Evolutionary conservation across 2,888 invertebrate genomes (phyloP).

Genomic region (Flabesymbios commensalis): DNA sequence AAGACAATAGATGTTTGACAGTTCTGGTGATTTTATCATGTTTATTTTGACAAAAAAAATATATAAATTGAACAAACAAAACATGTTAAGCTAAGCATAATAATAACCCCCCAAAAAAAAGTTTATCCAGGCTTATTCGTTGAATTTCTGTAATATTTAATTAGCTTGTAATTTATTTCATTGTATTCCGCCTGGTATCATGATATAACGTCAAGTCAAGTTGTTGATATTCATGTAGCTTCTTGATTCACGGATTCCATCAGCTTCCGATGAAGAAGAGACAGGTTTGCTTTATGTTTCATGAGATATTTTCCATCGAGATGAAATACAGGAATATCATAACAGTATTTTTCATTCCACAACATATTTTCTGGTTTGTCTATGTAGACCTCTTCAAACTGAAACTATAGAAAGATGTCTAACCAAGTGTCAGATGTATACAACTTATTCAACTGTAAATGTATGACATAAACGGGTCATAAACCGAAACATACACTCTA

Average conservation of each 20-base stretch:
- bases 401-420: slow-evolving; percentile 65
- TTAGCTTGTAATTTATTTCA: neutral
- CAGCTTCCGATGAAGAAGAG: slow-evolving; percentile 39
- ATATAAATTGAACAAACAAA: too few relatives aligned
- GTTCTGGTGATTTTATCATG: too few relatives aligned
- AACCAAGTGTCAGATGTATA: too few relatives aligned
- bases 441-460: too few relatives aligned
- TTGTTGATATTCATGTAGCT: too few relatives aligned
- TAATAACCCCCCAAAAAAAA: too few relatives aligned
- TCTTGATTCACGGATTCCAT: slow-evolving; percentile 6
- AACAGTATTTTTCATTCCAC: slow-evolving; percentile 75
- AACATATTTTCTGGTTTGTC: slow-evolving; percentile 73
- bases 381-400: slow-evolving; percentile 78
- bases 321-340: slow-evolving; percentile 87
- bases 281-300: slow-evolving; percentile 57
- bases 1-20: too few relatives aligned
- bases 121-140: neutral
- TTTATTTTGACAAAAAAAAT: too few relatives aligned
- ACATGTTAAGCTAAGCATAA: too few relatives aligned
- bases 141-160: neutral
- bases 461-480: too few relatives aligned
- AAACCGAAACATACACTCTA: too few relatives aligned
- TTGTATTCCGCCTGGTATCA: neutral
- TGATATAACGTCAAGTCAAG: too few relatives aligned
- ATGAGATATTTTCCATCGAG: slow-evolving; percentile 77